phyloP scores from a whole-genome alignment of 1,140 invertebrate genomes.

The Cotesia glomerata region DNA sequence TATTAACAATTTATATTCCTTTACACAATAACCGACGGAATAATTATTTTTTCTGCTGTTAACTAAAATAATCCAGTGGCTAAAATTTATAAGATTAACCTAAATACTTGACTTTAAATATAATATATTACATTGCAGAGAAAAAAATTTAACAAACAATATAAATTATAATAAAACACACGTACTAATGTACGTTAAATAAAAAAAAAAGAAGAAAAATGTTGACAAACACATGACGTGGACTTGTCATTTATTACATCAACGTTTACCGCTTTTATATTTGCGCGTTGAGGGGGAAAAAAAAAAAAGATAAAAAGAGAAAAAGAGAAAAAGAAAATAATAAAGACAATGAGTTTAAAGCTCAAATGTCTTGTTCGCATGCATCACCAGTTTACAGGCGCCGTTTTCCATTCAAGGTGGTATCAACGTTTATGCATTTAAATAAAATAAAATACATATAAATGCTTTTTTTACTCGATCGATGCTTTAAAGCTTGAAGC shows the following conservation, averaged over 20 bases:
- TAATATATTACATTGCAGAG: too few relatives aligned
- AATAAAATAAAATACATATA: too few relatives aligned
- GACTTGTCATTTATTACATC: conserved; percentile 1
- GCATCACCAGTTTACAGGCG: background rate
- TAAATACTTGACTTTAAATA: too few relatives aligned
- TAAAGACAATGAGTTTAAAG: conserved; percentile 15
- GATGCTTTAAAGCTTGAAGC: too few relatives aligned
- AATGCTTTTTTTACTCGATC: too few relatives aligned
- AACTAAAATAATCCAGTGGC: too few relatives aligned
- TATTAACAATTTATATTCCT: background rate
- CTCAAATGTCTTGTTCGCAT: conserved; percentile 25
- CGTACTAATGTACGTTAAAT: background rate
- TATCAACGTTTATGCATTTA: background rate
- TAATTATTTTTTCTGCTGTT: background rate
- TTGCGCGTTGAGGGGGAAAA: background rate
- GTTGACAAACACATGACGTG: background rate
- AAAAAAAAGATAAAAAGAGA: background rate
- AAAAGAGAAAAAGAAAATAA: background rate
- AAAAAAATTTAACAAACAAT: too few relatives aligned
- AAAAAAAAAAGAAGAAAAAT: background rate
- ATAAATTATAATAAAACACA: background rate
- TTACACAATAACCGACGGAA: conserved; percentile 10
- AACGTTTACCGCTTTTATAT: conserved; percentile 4
- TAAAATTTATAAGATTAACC: too few relatives aligned
- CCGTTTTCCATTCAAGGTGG: background rate